These are phyloP conservation scores for Frieseomelitta varia DNA, from an alignment of 1,140 invertebrate species.

Conservation along the genomic window DNA sequence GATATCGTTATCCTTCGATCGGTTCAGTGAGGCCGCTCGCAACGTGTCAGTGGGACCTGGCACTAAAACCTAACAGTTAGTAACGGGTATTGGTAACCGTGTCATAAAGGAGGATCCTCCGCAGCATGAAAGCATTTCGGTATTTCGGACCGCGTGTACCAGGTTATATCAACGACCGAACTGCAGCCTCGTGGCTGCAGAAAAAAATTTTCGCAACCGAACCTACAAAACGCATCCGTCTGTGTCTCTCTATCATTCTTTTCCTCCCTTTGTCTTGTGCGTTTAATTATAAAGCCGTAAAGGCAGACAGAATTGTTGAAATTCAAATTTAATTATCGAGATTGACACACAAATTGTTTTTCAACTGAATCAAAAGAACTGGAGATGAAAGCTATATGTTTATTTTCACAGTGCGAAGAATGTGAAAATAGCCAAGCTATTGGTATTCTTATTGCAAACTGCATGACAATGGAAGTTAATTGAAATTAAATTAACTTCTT, in stretches of 20 bases:
- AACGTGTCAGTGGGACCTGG: constrained; percentile 58
- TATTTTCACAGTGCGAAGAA: too few relatives aligned
- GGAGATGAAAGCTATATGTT: too few relatives aligned
- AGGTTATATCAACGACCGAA: neutral
- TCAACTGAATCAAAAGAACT: too few relatives aligned
- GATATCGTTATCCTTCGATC: constrained; percentile 32
- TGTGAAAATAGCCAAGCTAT: too few relatives aligned
- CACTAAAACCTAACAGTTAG: constrained; percentile 59
- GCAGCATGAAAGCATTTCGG: constrained; percentile 51
- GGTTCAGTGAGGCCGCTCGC: constrained; percentile 37
- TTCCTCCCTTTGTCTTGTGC: too few relatives aligned
- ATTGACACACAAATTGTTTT: too few relatives aligned
- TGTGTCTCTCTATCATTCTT: neutral
- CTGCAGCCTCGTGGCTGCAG: neutral
- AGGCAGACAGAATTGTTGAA: too few relatives aligned
- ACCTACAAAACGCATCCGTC: neutral
- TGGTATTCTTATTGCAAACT: too few relatives aligned
- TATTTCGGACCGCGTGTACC: constrained; percentile 37
- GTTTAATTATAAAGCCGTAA: too few relatives aligned
- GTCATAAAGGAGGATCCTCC: constrained; percentile 61
- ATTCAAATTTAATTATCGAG: too few relatives aligned
- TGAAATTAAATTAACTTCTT: too few relatives aligned
- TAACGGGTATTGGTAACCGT: constrained; percentile 63
- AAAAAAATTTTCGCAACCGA: neutral
- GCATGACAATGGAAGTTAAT: too few relatives aligned